phyloP scores from a whole-genome alignment of 1,140 invertebrate genomes.

The Hycleus cichorii region DNA sequence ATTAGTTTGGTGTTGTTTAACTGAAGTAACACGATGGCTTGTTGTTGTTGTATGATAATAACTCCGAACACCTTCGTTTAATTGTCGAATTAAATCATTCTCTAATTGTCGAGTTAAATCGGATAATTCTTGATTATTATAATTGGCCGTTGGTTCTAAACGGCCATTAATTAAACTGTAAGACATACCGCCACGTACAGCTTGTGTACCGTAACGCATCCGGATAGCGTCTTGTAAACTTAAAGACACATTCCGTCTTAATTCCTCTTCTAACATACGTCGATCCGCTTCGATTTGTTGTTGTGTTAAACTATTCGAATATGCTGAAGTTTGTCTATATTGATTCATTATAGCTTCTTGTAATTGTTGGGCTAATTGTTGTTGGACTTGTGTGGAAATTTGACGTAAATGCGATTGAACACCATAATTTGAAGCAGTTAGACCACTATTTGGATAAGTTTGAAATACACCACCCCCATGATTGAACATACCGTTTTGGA shows the following conservation, averaged over 20 bases:
- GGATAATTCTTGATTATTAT: conserved; percentile 33
- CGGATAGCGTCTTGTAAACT: conserved; percentile 29
- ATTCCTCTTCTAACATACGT: conserved; percentile 27
- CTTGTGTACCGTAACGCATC: conserved; percentile 30
- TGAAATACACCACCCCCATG: background rate
- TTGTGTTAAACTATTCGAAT: background rate
- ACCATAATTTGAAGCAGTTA: background rate
- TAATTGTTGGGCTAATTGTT: conserved; percentile 31
- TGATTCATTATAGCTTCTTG: conserved; percentile 17
- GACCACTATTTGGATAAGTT: background rate
- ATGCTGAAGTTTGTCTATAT: background rate
- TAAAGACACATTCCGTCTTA: conserved; percentile 31
- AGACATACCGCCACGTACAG: conserved; percentile 25
- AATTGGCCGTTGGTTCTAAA: conserved; percentile 29
- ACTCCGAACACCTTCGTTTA: conserved; percentile 21
- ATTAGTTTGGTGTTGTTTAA: background rate
- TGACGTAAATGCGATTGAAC: conserved; percentile 17
- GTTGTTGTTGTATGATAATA: background rate
- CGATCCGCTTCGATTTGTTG: conserved; percentile 13
- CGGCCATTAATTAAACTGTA: conserved; percentile 26
- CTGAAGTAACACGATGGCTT: background rate
- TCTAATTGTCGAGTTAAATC: conserved; percentile 32
- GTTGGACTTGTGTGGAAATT: conserved; percentile 24
- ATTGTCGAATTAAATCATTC: conserved; percentile 26
- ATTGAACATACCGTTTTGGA: background rate